These are phyloP conservation scores for Tragopan temminckii DNA, from an alignment of 2,797 vertebrate genomes.

Conservation along the genomic window DNA sequence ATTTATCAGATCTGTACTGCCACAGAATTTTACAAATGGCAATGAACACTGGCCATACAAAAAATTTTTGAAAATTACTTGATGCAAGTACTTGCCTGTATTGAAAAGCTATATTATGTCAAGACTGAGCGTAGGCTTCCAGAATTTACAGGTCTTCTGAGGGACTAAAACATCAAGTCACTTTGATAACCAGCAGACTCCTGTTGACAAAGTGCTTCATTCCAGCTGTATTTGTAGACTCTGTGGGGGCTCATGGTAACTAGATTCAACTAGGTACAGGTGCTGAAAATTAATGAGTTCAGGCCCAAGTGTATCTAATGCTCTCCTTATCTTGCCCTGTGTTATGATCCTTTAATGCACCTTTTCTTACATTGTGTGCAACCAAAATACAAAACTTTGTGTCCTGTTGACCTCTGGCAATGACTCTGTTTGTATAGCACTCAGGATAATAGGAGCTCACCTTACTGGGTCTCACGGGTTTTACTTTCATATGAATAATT, in stretches of 20 bases:
- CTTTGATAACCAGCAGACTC: background rate
- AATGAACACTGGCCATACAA: background rate
- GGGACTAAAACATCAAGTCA: background rate
- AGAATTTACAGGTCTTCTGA: background rate
- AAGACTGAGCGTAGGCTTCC: background rate
- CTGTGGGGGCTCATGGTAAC: background rate
- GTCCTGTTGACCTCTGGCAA: slow-evolving; percentile 10
- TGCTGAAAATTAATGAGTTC: background rate
- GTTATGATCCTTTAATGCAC: background rate
- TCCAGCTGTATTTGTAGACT: background rate
- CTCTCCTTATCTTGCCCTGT: background rate
- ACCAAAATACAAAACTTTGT: background rate
- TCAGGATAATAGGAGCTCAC: slow-evolving; percentile 13
- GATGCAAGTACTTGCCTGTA: background rate
- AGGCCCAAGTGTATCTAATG: background rate
- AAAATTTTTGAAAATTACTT: background rate
- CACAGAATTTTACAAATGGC: background rate
- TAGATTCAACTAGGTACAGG: background rate
- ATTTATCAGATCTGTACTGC: background rate
- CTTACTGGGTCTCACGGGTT: background rate
- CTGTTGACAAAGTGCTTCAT: background rate
- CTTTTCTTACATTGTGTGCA: background rate
- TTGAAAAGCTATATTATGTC: background rate
- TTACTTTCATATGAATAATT: slow-evolving; percentile 32
- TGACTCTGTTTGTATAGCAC: background rate